Percentiles rank a stretch among this genome's conserved stretches.
Conservation (phyloP, 1,140 invertebrate species). For the Ostrea denselamellosa region DNA sequence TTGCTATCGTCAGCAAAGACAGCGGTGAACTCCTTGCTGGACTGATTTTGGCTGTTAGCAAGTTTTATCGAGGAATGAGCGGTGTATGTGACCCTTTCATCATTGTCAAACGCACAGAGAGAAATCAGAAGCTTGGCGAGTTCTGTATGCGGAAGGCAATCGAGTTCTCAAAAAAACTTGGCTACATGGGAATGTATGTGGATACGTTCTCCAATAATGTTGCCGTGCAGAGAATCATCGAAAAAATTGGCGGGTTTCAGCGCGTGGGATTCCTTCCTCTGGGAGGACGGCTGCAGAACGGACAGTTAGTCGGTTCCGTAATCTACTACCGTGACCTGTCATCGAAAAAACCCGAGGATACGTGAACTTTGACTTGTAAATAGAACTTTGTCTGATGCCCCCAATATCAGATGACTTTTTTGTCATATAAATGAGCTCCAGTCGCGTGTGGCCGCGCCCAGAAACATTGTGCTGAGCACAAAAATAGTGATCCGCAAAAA, state of each 20-base stretch:
- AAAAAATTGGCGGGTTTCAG: slow-evolving; percentile 60
- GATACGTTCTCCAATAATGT: slow-evolving; percentile 68
- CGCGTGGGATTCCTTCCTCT: slow-evolving; percentile 67
- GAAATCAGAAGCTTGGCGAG: slow-evolving; percentile 60
- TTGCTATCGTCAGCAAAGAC: slow-evolving; percentile 63
- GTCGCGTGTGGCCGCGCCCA: background rate
- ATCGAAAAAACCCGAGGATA: slow-evolving; percentile 18
- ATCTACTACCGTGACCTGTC: slow-evolving; percentile 66
- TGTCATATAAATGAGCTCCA: slow-evolving; percentile 10
- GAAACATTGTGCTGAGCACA: background rate
- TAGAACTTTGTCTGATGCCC: background rate
- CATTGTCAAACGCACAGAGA: slow-evolving; percentile 60
- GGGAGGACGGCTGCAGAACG: slow-evolving; percentile 62
- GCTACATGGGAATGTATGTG: slow-evolving; percentile 66
- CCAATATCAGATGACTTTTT: background rate
- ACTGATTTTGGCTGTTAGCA: slow-evolving; percentile 66
- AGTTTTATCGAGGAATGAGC: slow-evolving; percentile 64
- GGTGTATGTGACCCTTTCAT: slow-evolving; percentile 65
- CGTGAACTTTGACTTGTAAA: background rate
- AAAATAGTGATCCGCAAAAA: background rate
- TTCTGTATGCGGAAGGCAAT: slow-evolving; percentile 61
- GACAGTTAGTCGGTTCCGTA: slow-evolving; percentile 57
- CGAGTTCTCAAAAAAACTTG: slow-evolving; percentile 59
- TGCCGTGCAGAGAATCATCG: slow-evolving; percentile 62
- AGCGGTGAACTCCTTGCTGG: slow-evolving; percentile 61